A percentile compares a stretch with the other conserved stretches of the same genome.
Evolutionary conservation across 2,888 invertebrate genomes (phyloP).

Genomic region (Melanophora roralis): DNA sequence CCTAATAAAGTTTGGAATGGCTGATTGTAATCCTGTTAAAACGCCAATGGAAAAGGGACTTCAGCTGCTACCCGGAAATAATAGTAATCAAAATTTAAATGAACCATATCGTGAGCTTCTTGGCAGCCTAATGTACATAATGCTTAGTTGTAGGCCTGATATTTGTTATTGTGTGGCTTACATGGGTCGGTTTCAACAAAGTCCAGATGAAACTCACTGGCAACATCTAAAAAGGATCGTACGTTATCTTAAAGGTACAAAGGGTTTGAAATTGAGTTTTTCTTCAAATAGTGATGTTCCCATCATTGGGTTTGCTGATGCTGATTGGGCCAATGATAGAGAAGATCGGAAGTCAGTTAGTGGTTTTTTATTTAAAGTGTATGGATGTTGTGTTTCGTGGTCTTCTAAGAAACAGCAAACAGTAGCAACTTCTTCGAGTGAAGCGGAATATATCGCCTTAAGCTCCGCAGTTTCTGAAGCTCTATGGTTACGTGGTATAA

Average conservation of each 20-base stretch:
- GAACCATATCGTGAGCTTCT: no score
- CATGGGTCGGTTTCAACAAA: background rate
- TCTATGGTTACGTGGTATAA: no score
- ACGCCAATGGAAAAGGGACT: slow-evolving; percentile 37
- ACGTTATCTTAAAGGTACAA: background rate
- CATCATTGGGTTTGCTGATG: background rate
- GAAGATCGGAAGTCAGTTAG: background rate
- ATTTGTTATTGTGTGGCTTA: background rate
- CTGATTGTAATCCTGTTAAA: slow-evolving; percentile 24
- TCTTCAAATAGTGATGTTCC: background rate
- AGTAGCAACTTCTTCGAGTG: no score
- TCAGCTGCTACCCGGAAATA: background rate
- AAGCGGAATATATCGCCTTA: no score
- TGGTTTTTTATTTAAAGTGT: no score
- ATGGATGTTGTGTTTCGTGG: no score
- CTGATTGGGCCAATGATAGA: background rate
- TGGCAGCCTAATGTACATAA: background rate
- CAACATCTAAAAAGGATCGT: background rate
- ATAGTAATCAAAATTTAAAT: no score
- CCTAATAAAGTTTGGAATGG: background rate
- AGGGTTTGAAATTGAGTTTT: background rate
- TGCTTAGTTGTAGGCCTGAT: background rate
- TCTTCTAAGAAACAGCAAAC: no score
- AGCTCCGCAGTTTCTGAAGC: no score
- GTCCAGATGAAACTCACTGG: background rate